Base-by-base conservation (phyloP, 2,113 vertebrate genomes). In the Chiloscyllium plagiosum region DNA sequence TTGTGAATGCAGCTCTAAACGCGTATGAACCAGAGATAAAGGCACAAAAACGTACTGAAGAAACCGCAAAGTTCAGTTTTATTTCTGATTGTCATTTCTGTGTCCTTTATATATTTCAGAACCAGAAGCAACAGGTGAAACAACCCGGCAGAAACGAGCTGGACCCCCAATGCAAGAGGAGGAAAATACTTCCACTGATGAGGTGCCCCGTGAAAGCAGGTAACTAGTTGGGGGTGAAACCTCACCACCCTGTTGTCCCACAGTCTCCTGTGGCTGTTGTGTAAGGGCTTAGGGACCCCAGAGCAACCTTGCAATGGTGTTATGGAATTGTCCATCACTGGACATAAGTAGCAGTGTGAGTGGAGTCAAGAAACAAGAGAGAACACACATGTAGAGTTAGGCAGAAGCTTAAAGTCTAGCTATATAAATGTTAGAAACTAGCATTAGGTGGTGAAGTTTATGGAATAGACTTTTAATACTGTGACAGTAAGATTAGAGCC, bases 171-270 rank as follows among this genome's bases (percentile, higher is more conserved):
- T 96, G 6, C 96, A 97, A 72, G 70, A 80, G 42, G 33, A 50
- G 65, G 92, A 96, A 19, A 69, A 70, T 2, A 96, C 93, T 7
- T 94, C 76, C 76, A 66, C 96, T 61, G 24, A 86, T 2, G 96
- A 96, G 33, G 2, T 52, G 22, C 7, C 24, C 24, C 96, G 86
- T 70, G 96, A 96, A 5, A 97, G 96, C 96, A 98, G 97, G 98
- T 98, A 96, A 95, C 50, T n/a, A 8, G 10, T 50, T 95, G 47
- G 6, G 42, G 52, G 29, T 26, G 20, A 50, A 47, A 94, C 50
- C 66, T 94, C 37, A 12, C n/a, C 37, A 95, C 20, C 37, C n/a
- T 15, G 37, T 47, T 69, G 42, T 50, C 29, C 22, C 47, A 50
- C 33, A 47, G 24, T 20, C 20, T 37, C n/a, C 47, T 42, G 68